Conservation (phyloP, 2,113 vertebrate species). For the Notarius quadriscutis region DNA sequence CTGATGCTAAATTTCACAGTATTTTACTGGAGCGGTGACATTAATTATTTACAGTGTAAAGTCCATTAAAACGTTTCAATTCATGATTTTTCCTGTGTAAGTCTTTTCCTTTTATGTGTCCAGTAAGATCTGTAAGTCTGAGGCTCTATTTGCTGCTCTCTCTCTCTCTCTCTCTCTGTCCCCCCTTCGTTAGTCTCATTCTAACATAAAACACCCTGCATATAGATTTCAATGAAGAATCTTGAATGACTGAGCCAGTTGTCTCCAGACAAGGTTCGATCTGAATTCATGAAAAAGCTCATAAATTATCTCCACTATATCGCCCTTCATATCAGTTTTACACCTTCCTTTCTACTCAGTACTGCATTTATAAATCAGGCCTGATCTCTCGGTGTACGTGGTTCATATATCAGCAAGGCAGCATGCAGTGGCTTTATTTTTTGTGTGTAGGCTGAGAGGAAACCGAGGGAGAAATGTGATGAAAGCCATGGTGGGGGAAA, state of each 20-base stretch:
- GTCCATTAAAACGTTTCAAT: background rate
- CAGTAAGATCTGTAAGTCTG: background rate
- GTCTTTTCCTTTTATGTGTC: background rate
- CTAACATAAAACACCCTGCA: background rate
- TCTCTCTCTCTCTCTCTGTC: background rate
- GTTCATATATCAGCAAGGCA: conserved; percentile 31
- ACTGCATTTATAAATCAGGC: conserved; percentile 13
- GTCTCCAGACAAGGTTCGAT: background rate
- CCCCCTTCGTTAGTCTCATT: background rate
- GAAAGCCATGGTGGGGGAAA: conserved; percentile 43
- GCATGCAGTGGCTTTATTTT: conserved; percentile 6
- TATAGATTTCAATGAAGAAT: conserved; percentile 14
- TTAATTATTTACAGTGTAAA: background rate
- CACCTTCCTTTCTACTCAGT: background rate
- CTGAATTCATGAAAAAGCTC: background rate
- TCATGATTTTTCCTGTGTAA: background rate
- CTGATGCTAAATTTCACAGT: background rate
- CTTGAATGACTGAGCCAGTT: background rate
- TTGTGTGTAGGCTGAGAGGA: conserved; percentile 37
- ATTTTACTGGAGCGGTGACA: background rate
- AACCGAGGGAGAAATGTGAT: conserved; percentile 48
- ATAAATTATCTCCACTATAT: background rate
- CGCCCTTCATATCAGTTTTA: background rate
- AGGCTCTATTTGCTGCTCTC: background rate
- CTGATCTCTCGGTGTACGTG: background rate